Evolutionary conservation across 92 coral and sea anemone genomes (phyloP).

Genomic region (Parazoanthus darwini): DNA sequence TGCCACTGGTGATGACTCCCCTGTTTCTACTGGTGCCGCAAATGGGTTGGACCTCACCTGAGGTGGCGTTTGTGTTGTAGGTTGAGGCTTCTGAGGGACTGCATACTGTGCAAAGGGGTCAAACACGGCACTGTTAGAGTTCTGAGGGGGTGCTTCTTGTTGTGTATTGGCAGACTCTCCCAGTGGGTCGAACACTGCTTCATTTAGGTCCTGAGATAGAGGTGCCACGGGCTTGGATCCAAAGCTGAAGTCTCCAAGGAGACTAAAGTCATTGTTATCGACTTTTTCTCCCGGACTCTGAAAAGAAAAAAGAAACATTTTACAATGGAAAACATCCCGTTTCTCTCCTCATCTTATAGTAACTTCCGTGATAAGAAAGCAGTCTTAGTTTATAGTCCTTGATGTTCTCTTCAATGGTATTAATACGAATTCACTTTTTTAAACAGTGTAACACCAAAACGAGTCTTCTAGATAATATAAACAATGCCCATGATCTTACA

Average conservation of each 20-base stretch:
- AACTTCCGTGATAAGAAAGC: background rate
- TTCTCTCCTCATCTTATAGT: background rate
- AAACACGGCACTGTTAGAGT: constrained; percentile 15
- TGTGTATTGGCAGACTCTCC: constrained; percentile 20
- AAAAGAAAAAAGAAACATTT: background rate
- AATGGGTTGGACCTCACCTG: constrained; percentile 25
- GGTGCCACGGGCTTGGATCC: constrained; percentile 45
- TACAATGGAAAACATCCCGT: background rate
- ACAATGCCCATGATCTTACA: too few species aligned
- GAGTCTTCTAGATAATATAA: too few species aligned
- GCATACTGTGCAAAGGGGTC: constrained; percentile 48
- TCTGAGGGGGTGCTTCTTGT: constrained; percentile 27
- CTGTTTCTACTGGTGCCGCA: constrained; percentile 6
- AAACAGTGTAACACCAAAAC: too few species aligned
- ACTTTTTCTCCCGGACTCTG: constrained; percentile 11
- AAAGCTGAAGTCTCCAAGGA: constrained; percentile 55
- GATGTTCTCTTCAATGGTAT: background rate
- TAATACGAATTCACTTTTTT: too few species aligned
- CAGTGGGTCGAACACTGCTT: constrained; percentile 49
- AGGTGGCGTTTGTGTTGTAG: constrained; percentile 17
- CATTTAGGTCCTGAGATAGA: constrained; percentile 40
- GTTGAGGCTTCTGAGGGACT: constrained; percentile 22
- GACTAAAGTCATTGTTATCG: constrained; percentile 23
- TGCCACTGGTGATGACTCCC: background rate
- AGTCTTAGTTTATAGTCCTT: too few species aligned